phyloP scores from a whole-genome alignment of 2,888 invertebrate genomes.

The Agrochola macilenta region DNA sequence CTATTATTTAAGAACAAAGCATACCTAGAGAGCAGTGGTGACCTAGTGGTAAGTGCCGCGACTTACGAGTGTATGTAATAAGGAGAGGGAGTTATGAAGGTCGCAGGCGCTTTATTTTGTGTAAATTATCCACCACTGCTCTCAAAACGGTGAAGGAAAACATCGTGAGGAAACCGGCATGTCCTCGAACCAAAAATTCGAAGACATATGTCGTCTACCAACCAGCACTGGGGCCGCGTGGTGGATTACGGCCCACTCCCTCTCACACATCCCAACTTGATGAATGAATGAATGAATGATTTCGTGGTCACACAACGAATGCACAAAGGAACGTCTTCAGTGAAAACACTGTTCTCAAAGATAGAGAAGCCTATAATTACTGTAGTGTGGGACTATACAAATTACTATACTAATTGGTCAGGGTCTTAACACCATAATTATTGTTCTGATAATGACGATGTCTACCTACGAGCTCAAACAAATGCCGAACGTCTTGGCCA shows the following conservation, averaged over 20 bases:
- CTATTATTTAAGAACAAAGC: not conserved
- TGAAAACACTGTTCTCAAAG: not conserved
- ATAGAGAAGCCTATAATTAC: not conserved
- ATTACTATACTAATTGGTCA: constrained; percentile 20
- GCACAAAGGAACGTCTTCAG: not conserved
- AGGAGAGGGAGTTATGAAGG: too few species aligned
- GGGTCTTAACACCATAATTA: constrained; percentile 28
- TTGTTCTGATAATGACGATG: constrained; percentile 16
- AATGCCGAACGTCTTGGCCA: not conserved
- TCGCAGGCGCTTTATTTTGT: too few species aligned
- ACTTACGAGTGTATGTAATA: too few species aligned
- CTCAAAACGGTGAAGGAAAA: too few species aligned
- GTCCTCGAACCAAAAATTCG: too few species aligned
- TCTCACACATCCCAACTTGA: not conserved
- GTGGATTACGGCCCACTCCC: too few species aligned
- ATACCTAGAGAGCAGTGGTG: not conserved
- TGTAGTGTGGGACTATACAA: constrained; percentile 9
- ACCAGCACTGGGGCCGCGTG: not conserved
- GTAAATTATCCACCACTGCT: too few species aligned
- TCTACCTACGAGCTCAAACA: constrained; percentile 22
- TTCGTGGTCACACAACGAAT: not conserved
- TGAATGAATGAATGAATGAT: not conserved
- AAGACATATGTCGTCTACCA: not conserved
- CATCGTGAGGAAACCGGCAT: too few species aligned
- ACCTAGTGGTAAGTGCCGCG: too few species aligned